Conservation (phyloP, 2,888 invertebrate genomes). For the Epiblema foenella region DNA sequence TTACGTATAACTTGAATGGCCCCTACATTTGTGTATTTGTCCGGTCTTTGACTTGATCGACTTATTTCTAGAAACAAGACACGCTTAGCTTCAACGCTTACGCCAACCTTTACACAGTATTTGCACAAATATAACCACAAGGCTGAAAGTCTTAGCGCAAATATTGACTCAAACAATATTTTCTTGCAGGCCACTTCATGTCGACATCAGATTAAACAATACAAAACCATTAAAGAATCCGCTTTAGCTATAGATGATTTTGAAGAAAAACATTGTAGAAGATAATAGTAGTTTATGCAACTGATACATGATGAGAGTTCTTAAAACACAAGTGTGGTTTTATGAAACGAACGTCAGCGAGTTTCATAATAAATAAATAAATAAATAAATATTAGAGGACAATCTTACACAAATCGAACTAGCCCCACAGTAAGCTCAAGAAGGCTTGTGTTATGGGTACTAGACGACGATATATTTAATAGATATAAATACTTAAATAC, state of each 20-base stretch:
- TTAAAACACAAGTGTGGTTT: no score
- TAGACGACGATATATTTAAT: no score
- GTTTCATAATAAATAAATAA: no score
- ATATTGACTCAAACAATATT: conserved; percentile 81
- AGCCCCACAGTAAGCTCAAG: no score
- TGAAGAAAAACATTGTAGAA: conserved; percentile 18
- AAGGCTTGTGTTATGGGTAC: no score
- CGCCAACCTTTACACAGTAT: conserved; percentile 59
- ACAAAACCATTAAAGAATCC: conserved; percentile 62
- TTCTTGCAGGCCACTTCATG: conserved; percentile 74
- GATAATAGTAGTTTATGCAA: no score
- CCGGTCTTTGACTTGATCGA: neutral
- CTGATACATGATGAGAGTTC: no score
- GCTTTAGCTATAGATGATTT: conserved; percentile 50
- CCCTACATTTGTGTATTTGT: neutral
- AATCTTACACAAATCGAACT: no score
- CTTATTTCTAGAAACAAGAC: neutral
- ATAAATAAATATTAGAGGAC: no score
- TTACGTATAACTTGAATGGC: no score
- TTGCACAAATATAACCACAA: conserved; percentile 69
- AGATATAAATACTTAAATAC: no score
- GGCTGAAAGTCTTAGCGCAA: conserved; percentile 68
- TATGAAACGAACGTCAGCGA: no score
- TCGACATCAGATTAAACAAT: conserved; percentile 81
- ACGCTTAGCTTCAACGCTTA: conserved; percentile 46